Evolutionary conservation across 2,797 vertebrate species (phyloP).

Genomic region (Ctenosaura bakeri): DNA sequence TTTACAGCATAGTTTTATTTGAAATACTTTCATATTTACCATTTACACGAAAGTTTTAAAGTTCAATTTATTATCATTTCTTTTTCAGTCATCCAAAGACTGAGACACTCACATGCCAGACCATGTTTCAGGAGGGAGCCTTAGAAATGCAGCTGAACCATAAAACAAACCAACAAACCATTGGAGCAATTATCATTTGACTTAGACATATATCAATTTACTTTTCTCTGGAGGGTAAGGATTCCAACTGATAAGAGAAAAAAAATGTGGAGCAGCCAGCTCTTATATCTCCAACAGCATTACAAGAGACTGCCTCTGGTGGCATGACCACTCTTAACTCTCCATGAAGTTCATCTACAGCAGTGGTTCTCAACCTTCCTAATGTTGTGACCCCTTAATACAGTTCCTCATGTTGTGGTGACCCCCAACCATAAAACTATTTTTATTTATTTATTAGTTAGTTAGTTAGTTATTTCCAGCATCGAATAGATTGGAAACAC

Average conservation of each 20-base stretch:
- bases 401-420: too few species aligned
- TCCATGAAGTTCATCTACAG: too few species aligned
- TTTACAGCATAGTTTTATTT: background rate
- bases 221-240: background rate
- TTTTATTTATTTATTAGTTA: too few species aligned
- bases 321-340: background rate
- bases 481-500: too few species aligned
- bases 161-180: background rate
- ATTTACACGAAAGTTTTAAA: background rate
- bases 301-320: background rate
- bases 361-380: too few species aligned
- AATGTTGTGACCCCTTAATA: too few species aligned
- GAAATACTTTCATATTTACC: conserved; percentile 10
- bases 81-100: background rate
- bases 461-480: too few species aligned
- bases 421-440: too few species aligned
- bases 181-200: background rate
- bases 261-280: background rate
- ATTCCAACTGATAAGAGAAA: background rate
- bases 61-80: background rate
- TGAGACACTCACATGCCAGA: background rate
- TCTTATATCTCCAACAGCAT: background rate
- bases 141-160: background rate
- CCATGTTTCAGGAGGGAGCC: background rate
- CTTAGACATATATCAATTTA: background rate